A percentile compares a stretch with the other conserved stretches of the same genome.
Conservation (phyloP, 2,888 invertebrate genomes). For the Chrysotoxum bicinctum region DNA sequence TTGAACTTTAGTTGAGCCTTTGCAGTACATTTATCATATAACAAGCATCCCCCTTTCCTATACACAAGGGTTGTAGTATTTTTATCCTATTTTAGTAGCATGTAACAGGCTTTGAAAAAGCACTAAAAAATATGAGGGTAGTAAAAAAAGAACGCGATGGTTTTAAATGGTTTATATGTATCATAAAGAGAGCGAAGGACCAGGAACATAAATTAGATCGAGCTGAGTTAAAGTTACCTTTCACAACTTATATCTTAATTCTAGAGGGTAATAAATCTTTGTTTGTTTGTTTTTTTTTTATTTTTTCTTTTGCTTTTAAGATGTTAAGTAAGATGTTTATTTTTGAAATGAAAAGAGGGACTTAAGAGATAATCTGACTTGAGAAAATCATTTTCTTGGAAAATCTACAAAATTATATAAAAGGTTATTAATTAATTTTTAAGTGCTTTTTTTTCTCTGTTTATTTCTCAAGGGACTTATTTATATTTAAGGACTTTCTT, state of each 20-base stretch:
- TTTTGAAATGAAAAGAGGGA: background rate
- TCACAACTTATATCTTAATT: conserved; percentile 13
- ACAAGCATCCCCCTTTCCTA: background rate
- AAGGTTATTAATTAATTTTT: background rate
- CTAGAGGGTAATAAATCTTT: conserved; percentile 14
- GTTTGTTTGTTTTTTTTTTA: too few relatives aligned
- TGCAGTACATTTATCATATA: conserved; percentile 1
- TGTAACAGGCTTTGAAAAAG: background rate
- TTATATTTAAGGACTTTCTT: background rate
- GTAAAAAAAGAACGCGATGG: background rate
- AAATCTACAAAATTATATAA: background rate
- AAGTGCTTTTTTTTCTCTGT: background rate
- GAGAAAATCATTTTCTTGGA: background rate
- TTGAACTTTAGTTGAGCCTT: conserved; percentile 1
- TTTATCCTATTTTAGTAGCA: conserved; percentile 8
- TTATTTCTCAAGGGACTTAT: background rate
- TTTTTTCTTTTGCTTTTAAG: background rate
- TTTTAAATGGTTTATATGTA: conserved; percentile 1
- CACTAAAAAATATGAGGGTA: conserved; percentile 1
- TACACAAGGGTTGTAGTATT: background rate
- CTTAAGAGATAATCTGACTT: background rate
- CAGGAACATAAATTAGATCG: conserved; percentile 22
- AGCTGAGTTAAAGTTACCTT: conserved; percentile 9
- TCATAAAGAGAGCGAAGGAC: background rate
- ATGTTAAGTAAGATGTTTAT: conserved; percentile 18